These are phyloP conservation scores for Heterotilapia buettikoferi DNA, from an alignment of 2,113 vertebrate genomes.

Conservation along the genomic window DNA sequence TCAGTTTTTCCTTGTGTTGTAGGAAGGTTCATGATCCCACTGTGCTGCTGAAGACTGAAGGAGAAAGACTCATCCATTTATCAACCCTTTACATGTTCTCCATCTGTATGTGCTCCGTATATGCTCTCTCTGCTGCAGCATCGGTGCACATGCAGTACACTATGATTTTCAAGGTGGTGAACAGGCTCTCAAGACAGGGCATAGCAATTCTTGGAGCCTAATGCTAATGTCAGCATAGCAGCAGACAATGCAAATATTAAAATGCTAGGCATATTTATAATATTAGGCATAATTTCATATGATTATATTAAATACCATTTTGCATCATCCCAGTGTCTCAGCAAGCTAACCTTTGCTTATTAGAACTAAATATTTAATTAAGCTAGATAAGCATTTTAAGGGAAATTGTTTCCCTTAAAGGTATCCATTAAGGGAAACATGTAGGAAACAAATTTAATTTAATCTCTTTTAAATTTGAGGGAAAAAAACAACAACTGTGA, in stretches of 20 bases:
- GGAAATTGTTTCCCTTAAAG: neutral
- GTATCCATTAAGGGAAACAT: neutral
- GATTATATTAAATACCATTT: neutral
- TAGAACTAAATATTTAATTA: neutral
- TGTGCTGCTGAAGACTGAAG: neutral
- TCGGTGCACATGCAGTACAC: neutral
- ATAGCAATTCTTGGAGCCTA: neutral
- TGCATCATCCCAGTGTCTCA: neutral
- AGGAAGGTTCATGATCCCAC: constrained; percentile 23
- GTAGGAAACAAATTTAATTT: neutral
- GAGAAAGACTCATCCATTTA: neutral
- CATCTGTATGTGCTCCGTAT: neutral
- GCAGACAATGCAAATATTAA: neutral
- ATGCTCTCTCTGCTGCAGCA: neutral
- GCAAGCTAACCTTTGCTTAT: neutral
- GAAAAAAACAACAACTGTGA: neutral
- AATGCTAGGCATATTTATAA: neutral
- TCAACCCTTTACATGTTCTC: neutral
- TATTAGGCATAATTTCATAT: neutral
- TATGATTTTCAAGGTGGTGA: neutral
- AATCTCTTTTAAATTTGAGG: neutral
- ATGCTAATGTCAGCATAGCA: neutral
- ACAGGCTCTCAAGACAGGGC: neutral
- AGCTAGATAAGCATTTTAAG: neutral
- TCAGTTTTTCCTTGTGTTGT: neutral